Evolutionary conservation across 2,113 vertebrate genomes (phyloP).

Genomic region (Casuarius casuarius): DNA sequence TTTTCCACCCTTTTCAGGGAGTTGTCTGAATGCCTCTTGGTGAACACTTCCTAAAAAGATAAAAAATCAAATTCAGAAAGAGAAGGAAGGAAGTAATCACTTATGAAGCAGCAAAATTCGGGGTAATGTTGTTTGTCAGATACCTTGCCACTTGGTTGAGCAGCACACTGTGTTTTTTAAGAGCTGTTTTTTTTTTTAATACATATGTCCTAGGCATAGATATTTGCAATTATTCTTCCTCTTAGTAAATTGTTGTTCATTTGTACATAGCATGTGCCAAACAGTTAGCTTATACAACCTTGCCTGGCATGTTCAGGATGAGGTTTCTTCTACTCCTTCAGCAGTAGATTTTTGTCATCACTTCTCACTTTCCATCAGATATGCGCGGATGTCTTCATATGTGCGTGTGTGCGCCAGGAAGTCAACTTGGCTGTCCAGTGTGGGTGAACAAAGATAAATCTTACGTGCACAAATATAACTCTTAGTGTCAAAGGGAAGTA

Average conservation of each 20-base stretch:
- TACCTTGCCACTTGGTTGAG: slow-evolving; percentile 45
- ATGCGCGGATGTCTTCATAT: not conserved
- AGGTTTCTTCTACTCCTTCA: slow-evolving; percentile 3
- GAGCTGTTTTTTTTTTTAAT: not conserved
- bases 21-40: slow-evolving; percentile 38
- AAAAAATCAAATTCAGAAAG: slow-evolving; percentile 60
- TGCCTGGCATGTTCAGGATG: slow-evolving; percentile 42
- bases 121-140: slow-evolving; percentile 44
- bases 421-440: slow-evolving; percentile 33
- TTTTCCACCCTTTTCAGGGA: slow-evolving; percentile 29
- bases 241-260: slow-evolving; percentile 55
- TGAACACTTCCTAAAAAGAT: slow-evolving; percentile 46
- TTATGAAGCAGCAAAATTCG: slow-evolving; percentile 55
- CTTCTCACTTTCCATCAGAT: slow-evolving; percentile 31
- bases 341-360: slow-evolving; percentile 25
- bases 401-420: slow-evolving; percentile 40
- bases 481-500: not conserved
- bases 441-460: slow-evolving; percentile 31
- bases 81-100: slow-evolving; percentile 68
- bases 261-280: slow-evolving; percentile 57
- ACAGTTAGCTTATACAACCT: slow-evolving; percentile 43
- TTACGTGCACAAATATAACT: not conserved
- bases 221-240: slow-evolving; percentile 64
- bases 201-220: slow-evolving; percentile 7
- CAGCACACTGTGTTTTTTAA: not conserved